Base-by-base conservation (phyloP, 2,113 vertebrate genomes). In the Melanerpes formicivorus region DNA sequence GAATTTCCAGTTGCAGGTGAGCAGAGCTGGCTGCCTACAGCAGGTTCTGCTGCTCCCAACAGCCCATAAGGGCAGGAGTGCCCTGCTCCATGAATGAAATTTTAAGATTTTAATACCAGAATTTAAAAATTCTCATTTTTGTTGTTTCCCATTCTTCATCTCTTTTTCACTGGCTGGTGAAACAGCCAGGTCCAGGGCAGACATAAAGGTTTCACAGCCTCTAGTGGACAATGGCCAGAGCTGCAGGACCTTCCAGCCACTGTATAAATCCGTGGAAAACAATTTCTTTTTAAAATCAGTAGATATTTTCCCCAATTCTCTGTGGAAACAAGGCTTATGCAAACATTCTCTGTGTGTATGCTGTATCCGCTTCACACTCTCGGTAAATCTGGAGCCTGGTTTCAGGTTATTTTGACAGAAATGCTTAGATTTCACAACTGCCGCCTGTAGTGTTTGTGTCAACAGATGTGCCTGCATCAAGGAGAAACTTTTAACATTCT, bases 181-280 rank as follows among this genome's bases (percentile, higher is more conserved):
- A 44, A 22, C 58, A 52, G 59, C 27, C 2, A 1, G 17, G 46
- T 22, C 64, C 59, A 4, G 46, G 72, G 72, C 83, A 95, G 90
- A 90, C 29, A 0, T 90, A 81, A 97, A 97, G 87, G 89, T 97
- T 97, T 93, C 96, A 96, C 88, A 97, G 97, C 97, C 98, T 97
- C 97, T 98, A 97, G 97, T 21, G 97, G 97, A 78, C 91, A 94
- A 9, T 0, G 14, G 2, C 13, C 67, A n/a, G 95, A 97, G 97
- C 88, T 97, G 95, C 97, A 96, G 60, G 75, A 46, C 78, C 70
- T 88, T 50, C 62, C 79, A 32, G 73, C 4, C 40, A 2, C 19
- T 10, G 5, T 64, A 23, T 37, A 64, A 70, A 79, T 48, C 54
- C 56, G 0, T 6, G 40, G 58, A 52, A 88, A 89, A 19, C 7